These are phyloP conservation scores for Semotilus atromaculatus DNA, from an alignment of 2,797 vertebrate genomes.

Conservation along the genomic window DNA sequence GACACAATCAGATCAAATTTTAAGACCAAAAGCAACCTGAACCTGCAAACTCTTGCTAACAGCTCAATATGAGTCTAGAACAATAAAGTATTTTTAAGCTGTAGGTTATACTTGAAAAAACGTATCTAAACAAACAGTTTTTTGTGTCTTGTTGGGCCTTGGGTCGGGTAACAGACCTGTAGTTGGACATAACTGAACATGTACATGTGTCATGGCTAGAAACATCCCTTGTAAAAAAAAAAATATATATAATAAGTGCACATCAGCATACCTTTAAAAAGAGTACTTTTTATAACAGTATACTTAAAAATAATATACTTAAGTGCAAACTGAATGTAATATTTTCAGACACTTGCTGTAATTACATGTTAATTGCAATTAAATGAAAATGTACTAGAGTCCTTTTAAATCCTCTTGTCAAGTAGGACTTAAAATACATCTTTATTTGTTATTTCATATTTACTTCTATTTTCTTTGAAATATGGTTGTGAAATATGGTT, in stretches of 20 bases:
- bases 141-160: background rate
- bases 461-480: background rate
- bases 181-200: background rate
- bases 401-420: background rate
- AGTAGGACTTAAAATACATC: background rate
- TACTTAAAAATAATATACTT: background rate
- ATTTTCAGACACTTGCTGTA: too few species aligned
- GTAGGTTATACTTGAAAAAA: background rate
- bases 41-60: background rate
- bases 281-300: background rate
- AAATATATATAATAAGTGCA: background rate
- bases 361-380: background rate
- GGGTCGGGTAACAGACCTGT: background rate
- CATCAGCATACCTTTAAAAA: background rate
- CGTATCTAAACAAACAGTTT: background rate
- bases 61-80: background rate
- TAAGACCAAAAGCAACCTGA: background rate
- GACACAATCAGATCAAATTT: background rate
- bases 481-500: background rate
- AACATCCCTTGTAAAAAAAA: background rate
- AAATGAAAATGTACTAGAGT: background rate
- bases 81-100: background rate
- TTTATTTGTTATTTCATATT: background rate
- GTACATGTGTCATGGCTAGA: background rate
- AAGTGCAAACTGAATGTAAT: background rate